A percentile compares a stretch with the other conserved stretches of the same genome.
Conservation (phyloP, 2,797 vertebrate genomes). For the Labroides dimidiatus region DNA sequence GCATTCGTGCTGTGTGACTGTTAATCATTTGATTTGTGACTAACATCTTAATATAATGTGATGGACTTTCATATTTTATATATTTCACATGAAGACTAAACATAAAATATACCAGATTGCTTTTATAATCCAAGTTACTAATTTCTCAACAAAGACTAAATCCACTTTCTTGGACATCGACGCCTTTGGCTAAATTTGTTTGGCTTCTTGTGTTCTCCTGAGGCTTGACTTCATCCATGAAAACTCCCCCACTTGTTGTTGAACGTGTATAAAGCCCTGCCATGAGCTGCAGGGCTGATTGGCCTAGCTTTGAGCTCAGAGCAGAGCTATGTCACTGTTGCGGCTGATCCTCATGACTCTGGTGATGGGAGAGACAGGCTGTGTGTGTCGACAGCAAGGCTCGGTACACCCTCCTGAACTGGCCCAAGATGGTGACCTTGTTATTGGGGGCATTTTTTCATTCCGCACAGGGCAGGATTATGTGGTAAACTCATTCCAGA, state of each 20-base stretch:
- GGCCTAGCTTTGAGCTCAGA: slow-evolving; percentile 23
- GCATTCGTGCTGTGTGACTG: too few relatives aligned
- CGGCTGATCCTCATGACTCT: slow-evolving; percentile 62
- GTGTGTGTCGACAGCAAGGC: slow-evolving; percentile 65
- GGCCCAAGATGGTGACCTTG: slow-evolving; percentile 76
- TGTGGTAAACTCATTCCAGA: slow-evolving; percentile 72
- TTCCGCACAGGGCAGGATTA: slow-evolving; percentile 80
- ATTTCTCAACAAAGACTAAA: slow-evolving; percentile 13
- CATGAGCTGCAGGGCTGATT: neutral
- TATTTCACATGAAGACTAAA: neutral
- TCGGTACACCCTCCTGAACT: slow-evolving; percentile 73
- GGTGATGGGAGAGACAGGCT: slow-evolving; percentile 50
- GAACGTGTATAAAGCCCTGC: slow-evolving; percentile 56
- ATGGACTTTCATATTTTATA: too few relatives aligned
- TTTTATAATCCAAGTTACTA: neutral
- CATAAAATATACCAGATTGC: too few relatives aligned
- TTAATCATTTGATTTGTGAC: too few relatives aligned
- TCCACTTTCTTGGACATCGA: slow-evolving; percentile 5
- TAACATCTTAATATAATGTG: too few relatives aligned
- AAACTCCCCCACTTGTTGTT: slow-evolving; percentile 28
- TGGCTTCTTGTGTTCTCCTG: slow-evolving; percentile 40
- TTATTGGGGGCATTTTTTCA: slow-evolving; percentile 86
- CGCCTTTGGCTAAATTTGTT: slow-evolving; percentile 21
- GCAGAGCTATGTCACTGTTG: slow-evolving; percentile 63
- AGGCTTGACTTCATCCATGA: slow-evolving; percentile 37